Evolutionary conservation across 2,888 invertebrate genomes (phyloP).

Genomic region (Pristionchus fissidentatus): DNA sequence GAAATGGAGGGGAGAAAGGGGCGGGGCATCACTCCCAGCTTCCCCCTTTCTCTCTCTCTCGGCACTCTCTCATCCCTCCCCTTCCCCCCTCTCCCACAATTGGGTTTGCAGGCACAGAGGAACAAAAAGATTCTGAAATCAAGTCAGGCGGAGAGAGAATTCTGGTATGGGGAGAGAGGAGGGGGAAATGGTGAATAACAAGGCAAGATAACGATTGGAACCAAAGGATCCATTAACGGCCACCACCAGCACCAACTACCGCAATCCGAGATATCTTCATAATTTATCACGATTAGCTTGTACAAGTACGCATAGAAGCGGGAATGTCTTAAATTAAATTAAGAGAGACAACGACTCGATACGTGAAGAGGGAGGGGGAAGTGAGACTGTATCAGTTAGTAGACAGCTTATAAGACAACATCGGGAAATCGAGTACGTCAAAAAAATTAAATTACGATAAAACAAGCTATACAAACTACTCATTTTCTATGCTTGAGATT

Average conservation of each 20-base stretch:
- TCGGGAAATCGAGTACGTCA: neutral
- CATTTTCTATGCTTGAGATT: too few species aligned
- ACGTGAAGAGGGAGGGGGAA: neutral
- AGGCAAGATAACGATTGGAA: conserved; percentile 9
- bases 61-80: neutral
- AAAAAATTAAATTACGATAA: neutral
- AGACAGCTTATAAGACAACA: neutral
- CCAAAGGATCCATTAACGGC: neutral
- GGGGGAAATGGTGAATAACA: neutral
- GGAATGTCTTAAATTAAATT: neutral
- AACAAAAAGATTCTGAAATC: conserved; percentile 47
- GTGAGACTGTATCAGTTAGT: neutral
- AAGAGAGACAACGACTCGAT: neutral
- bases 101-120: conserved; percentile 36
- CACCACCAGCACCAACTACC: neutral
- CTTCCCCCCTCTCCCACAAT: conserved; percentile 15
- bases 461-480: too few species aligned
- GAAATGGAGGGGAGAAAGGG: conserved; percentile 42
- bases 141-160: conserved; percentile 8
- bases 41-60: conserved; percentile 12
- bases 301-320: conserved; percentile 17
- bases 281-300: conserved; percentile 5
- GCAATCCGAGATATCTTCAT: neutral
- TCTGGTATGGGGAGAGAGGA: neutral
- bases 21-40: conserved; percentile 29